A percentile compares a stretch with the other conserved stretches of the same genome.
Evolutionary conservation across 1,140 invertebrate genomes (phyloP).

Genomic region (Oscheius sp.): DNA sequence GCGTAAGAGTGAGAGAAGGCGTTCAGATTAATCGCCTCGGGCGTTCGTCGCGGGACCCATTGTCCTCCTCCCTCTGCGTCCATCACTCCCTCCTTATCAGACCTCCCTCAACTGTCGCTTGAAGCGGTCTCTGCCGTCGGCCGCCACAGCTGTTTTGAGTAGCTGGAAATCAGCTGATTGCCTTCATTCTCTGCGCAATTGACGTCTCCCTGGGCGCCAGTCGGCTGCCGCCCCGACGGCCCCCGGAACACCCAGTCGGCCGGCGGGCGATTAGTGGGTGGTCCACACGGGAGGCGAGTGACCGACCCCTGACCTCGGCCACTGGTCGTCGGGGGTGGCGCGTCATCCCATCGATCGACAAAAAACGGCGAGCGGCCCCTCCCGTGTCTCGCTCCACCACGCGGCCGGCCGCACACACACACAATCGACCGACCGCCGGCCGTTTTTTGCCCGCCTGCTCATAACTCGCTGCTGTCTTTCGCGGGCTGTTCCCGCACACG

Average conservation of each 20-base stretch:
- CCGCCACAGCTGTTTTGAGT: no score
- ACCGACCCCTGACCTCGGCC: slow-evolving; percentile 7
- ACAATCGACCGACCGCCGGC: neutral
- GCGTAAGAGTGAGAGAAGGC: no score
- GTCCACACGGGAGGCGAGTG: neutral
- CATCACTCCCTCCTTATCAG: no score
- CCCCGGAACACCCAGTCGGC: neutral
- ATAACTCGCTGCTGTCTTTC: neutral
- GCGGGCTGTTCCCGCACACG: no score
- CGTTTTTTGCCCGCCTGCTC: slow-evolving; percentile 7
- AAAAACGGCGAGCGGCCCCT: neutral
- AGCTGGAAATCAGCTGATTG: slow-evolving; percentile 13
- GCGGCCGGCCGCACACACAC: neutral
- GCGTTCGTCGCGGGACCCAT: no score
- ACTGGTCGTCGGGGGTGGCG: neutral
- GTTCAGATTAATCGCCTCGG: no score
- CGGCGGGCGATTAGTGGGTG: neutral
- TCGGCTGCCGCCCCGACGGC: no score
- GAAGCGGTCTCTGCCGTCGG: no score
- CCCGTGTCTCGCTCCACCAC: slow-evolving; percentile 11
- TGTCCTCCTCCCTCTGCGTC: no score
- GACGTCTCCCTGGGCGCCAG: neutral
- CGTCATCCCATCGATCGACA: slow-evolving; percentile 9
- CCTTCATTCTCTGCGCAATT: neutral
- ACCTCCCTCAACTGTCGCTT: no score